These are phyloP conservation scores for Zingel zingel DNA, from an alignment of 2,113 vertebrate species.

Conservation along the genomic window DNA sequence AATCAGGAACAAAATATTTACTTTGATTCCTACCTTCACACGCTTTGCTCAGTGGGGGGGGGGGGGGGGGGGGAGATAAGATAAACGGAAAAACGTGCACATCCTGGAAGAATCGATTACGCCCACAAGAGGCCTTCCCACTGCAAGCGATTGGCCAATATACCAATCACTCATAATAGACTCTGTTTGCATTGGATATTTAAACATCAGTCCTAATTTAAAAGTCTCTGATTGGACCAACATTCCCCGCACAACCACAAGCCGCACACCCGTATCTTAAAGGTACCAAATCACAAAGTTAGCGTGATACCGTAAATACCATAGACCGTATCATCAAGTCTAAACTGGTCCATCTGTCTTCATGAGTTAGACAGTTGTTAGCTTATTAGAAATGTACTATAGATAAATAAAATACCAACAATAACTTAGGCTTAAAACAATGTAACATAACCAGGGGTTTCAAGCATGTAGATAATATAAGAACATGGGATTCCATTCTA, in stretches of 20 bases:
- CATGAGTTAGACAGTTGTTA: neutral
- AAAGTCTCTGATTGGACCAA: slow-evolving; percentile 47
- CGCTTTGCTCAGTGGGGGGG: neutral
- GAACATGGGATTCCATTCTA: neutral
- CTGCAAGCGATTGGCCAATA: slow-evolving; percentile 23
- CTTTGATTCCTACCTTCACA: slow-evolving; percentile 2
- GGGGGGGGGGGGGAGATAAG: slow-evolving; percentile 12
- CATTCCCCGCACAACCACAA: too few species aligned
- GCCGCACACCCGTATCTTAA: neutral
- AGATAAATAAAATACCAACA: neutral
- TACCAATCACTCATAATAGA: neutral
- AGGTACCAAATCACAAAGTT: neutral
- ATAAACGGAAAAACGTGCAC: neutral
- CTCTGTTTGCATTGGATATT: slow-evolving; percentile 29
- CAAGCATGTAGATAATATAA: too few species aligned
- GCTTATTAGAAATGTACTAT: neutral
- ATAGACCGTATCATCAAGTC: too few species aligned
- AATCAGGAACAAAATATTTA: fast-evolving
- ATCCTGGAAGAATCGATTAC: slow-evolving; percentile 26
- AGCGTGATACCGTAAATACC: too few species aligned
- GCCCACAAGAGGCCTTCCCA: neutral
- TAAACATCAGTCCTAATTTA: fast-evolving
- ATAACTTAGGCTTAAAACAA: neutral
- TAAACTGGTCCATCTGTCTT: neutral
- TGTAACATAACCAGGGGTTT: neutral